Base-by-base conservation (phyloP, 2,888 invertebrate species). In the Sinopyrophorus schimmeli region DNA sequence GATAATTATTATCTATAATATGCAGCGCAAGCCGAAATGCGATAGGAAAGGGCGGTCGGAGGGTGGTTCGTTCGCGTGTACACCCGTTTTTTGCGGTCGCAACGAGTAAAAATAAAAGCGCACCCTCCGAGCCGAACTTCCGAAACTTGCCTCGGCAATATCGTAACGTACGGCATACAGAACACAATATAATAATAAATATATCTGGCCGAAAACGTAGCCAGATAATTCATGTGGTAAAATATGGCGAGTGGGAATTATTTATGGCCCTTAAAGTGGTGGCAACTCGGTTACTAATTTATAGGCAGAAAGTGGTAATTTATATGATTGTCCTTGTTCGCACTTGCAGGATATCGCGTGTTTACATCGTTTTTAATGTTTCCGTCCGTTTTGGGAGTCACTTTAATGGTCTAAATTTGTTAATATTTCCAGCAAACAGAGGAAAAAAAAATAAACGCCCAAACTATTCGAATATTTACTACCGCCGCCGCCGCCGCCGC, bases 261-360 rank as follows among this genome's bases (percentile, higher is more conserved):
- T 67, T 67, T 67, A 67, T 58, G 54, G 59, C 53, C 54, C 53
- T 59, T 63, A 60, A 64, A 66, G 62, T 65, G 65, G 65, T 63
- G 62, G 58, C 65, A 64, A 58, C 61, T 61, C 62, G 55, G 58
- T 62, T 58, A 60, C 63, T 65, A 67, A 68, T 69, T 69, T 67
- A 68, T 64, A 61, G 64, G 61, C 57, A 57, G 57, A 62, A 66
- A 64, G 63, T 64, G 60, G 68, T 67, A 69, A 68, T 69, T 68
- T 68, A 68, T 67, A 62, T 66, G 66, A 68, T 67, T 67, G 68
- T 65, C 66, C 65, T 66, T 66, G 67, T 68, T 67, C 66, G 61
- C 68, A 69, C 67, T 67, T 65, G 59, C 62, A 56, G 54, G 53
- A 55, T 65, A 67, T 67, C 63, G 66, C 67, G 62, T 66, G 65